A percentile compares a stretch with the other conserved stretches of the same genome.
Conservation (phyloP, 2,888 invertebrate genomes). For the Clostera curtula region DNA sequence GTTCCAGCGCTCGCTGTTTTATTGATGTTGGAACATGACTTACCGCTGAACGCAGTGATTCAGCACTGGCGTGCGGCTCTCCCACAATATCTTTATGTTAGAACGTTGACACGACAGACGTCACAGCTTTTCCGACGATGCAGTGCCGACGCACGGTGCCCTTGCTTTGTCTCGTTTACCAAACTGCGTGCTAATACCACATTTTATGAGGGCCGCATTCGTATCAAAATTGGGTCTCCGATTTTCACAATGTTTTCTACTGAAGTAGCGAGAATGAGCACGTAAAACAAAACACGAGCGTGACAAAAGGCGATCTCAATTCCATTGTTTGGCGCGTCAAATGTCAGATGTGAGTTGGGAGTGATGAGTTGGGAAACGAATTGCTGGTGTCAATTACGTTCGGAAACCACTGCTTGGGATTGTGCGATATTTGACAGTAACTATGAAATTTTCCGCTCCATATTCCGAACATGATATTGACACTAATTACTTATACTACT, state of each 20-base stretch:
- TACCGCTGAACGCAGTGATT: slow-evolving; percentile 3
- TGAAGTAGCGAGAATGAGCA: slow-evolving; percentile 2
- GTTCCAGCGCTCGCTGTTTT: slow-evolving; percentile 14
- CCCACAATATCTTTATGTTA: slow-evolving; percentile 20
- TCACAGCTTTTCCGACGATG: slow-evolving; percentile 20
- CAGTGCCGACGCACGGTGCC: slow-evolving; percentile 17
- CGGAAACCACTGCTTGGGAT: too few species aligned
- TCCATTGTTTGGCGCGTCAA: slow-evolving; percentile 5
- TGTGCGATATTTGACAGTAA: too few species aligned
- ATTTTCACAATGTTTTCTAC: slow-evolving; percentile 1
- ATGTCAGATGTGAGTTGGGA: slow-evolving; percentile 3
- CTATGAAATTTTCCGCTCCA: too few species aligned
- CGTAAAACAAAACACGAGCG: slow-evolving; percentile 1
- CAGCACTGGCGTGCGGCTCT: slow-evolving; percentile 1
- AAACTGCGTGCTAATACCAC: slow-evolving; percentile 12
- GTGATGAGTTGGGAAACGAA: background rate
- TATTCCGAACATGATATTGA: too few species aligned
- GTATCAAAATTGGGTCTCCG: too few species aligned
- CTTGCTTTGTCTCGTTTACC: slow-evolving; percentile 24
- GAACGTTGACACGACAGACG: slow-evolving; percentile 22
- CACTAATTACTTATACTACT: too few species aligned
- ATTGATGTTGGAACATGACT: slow-evolving; percentile 11
- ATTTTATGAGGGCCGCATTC: slow-evolving; percentile 8
- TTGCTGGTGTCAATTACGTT: too few species aligned
- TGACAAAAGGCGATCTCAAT: slow-evolving; percentile 4